Evolutionary conservation across 2,888 invertebrate species (phyloP).

Genomic region (Periphyllus acericola): DNA sequence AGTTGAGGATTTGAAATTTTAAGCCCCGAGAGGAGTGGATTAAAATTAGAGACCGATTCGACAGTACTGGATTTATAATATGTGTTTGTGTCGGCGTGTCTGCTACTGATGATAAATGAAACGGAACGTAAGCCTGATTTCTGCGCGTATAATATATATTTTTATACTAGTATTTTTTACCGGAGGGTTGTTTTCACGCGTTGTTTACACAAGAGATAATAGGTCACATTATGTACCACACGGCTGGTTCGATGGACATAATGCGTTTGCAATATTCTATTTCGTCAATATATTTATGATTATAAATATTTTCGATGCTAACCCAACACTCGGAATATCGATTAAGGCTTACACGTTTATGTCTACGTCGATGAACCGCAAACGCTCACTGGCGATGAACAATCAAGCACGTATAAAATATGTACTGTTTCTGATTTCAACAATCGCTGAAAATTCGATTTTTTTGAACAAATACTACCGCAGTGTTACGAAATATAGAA

Average conservation of each 20-base stretch:
- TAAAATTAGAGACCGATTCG: slow-evolving; percentile 7
- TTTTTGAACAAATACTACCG: too few relatives aligned
- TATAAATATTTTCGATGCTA: too few relatives aligned
- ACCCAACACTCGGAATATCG: too few relatives aligned
- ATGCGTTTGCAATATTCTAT: slow-evolving; percentile 4
- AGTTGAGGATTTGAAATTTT: slow-evolving; percentile 11
- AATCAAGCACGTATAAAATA: too few relatives aligned
- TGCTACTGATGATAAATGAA: slow-evolving; percentile 14
- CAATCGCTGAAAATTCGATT: too few relatives aligned
- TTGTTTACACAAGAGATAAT: neutral
- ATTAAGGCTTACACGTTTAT: too few relatives aligned
- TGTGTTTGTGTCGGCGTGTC: neutral
- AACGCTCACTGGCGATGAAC: too few relatives aligned
- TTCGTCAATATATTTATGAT: neutral
- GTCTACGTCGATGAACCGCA: too few relatives aligned
- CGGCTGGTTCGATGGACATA: neutral
- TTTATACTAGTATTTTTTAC: neutral
- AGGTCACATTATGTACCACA: neutral
- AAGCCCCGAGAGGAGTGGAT: neutral
- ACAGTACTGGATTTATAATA: slow-evolving; percentile 1
- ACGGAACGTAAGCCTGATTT: slow-evolving; percentile 16
- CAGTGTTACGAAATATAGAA: too few relatives aligned
- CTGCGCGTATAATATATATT: neutral
- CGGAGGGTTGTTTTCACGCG: neutral
- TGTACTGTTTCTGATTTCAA: too few relatives aligned